phyloP scores from a whole-genome alignment of 1,140 invertebrate species.

The Heliothis subflexa region DNA sequence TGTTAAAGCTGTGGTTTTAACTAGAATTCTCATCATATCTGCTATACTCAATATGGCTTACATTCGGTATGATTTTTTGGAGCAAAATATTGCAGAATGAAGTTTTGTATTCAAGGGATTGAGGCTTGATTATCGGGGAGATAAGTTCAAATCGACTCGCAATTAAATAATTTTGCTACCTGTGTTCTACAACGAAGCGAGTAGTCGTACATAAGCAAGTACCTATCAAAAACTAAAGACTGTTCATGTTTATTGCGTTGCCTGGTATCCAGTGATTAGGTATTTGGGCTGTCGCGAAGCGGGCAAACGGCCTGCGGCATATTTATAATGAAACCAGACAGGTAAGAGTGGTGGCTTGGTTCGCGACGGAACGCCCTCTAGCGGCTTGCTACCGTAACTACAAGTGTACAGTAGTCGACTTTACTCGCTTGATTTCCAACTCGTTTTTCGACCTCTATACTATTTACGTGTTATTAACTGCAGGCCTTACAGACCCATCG shows the following conservation, averaged over 20 bases:
- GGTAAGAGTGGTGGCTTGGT: constrained; percentile 53
- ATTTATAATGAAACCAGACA: constrained; percentile 73
- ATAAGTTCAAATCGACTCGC: no score
- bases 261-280: constrained; percentile 53
- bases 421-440: constrained; percentile 33
- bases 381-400: constrained; percentile 48
- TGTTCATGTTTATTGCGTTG: constrained; percentile 44
- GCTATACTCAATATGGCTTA: no score
- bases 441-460: constrained; percentile 21
- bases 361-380: constrained; percentile 52
- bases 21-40: no score
- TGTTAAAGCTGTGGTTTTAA: no score
- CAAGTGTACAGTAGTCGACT: constrained; percentile 42
- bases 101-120: no score
- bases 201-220: background rate
- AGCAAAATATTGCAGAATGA: no score
- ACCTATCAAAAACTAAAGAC: constrained; percentile 21
- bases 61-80: no score
- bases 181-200: background rate
- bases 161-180: background rate
- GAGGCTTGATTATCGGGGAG: no score
- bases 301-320: constrained; percentile 63
- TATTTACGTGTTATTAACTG: background rate
- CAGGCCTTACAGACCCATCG: background rate
- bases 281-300: constrained; percentile 55